Base-by-base conservation (phyloP, 2,888 invertebrate species). In the Lasioglossum malachurum region DNA sequence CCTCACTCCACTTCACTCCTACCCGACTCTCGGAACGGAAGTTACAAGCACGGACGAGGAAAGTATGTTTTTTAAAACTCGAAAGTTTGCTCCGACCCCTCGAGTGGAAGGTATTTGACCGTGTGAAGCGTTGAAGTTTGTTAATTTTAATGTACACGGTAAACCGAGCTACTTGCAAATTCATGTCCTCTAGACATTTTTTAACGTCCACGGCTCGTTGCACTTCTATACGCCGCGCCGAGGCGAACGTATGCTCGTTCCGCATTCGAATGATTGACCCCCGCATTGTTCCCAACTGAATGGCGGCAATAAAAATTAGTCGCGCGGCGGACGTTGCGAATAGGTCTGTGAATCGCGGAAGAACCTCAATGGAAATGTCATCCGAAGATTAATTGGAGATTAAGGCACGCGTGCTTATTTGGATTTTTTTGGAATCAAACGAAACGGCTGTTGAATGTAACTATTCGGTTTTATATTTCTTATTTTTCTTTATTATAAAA, bases 221-320 rank as follows among this genome's bases (percentile, higher is more conserved):
- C 64, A 31, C 16, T 16, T 16, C 16, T 19, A 31, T 16, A 16
- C 64, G 16, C 31, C 64, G 16, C 64, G 16, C 31, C 64, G 16
- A 19, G n/a, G 57, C 12, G 57, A 10, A 12, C 64, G 16, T 14
- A n/a, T 19, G 31, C 5, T 64, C 64, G 31, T 64, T 64, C 31
- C 16, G 19, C 64, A 31, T 64, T 64, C 64, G 27, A 64, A 64
- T 64, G 64, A 64, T 64, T 64, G 64, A 64, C 31, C 31, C 19
- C 7, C 31, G 27, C 31, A 31, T 64, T 64, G 64, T 64, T 16
- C 64, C 16, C 2, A 16, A 64, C 64, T 64, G 64, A 64, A 64
- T 16, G 64, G 64, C 64, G 64, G 64, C 64, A 16, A 64, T 64
- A 64, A 64, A 64, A 64, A 64, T 64, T 64, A 64, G 64, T 64